These are phyloP conservation scores for Hydractinia symbiolongicarpus DNA, from an alignment of 30 jellyfish, hydroid and myxozoan species.

Conservation along the genomic window DNA sequence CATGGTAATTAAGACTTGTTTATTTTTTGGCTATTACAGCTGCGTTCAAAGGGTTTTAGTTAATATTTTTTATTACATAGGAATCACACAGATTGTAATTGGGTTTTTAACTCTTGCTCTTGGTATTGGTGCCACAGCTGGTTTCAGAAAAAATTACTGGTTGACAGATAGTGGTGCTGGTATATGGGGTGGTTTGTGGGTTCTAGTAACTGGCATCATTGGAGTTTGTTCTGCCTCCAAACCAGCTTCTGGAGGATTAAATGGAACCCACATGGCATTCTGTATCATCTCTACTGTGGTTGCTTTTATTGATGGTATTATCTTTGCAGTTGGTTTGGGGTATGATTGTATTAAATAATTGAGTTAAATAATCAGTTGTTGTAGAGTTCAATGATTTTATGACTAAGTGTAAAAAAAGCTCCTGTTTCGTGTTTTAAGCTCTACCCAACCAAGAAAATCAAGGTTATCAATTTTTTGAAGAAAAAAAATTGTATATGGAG, in stretches of 20 bases:
- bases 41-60: too few species aligned
- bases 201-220: conserved; percentile 9
- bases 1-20: too few species aligned
- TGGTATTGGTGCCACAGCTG: not conserved
- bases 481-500: too few species aligned
- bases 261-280: conserved; percentile 16
- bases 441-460: too few species aligned
- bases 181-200: conserved; percentile 31
- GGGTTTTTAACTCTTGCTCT: not conserved
- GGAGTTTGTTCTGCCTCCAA: not conserved
- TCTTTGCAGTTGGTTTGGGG: not conserved
- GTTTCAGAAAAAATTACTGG: conserved; percentile 1
- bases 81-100: conserved; percentile 16
- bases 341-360: too few species aligned
- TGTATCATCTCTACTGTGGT: conserved; percentile 11
- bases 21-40: too few species aligned
- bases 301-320: conserved; percentile 14
- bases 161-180: conserved; percentile 13
- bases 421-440: too few species aligned
- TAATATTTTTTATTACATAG: conserved; percentile 5
- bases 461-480: too few species aligned
- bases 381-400: too few species aligned
- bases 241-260: not conserved
- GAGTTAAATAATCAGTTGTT: too few species aligned
- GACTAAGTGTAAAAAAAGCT: too few species aligned